A percentile compares a stretch with the other conserved stretches of the same genome.
phyloP scores from a whole-genome alignment of 2,797 vertebrate species.

The Spea hammondii region DNA sequence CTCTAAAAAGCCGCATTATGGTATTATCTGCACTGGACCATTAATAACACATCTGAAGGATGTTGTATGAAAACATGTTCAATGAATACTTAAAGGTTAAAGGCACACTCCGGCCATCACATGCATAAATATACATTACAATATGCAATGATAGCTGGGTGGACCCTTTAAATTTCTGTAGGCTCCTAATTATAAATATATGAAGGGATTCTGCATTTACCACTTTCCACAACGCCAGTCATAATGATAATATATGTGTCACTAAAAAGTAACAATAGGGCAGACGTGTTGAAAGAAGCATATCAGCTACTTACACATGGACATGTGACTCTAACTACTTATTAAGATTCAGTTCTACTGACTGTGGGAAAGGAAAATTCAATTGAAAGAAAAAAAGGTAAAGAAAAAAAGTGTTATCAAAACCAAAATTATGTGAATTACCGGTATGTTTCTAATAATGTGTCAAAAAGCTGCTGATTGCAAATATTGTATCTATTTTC shows the following conservation, averaged over 20 bases:
- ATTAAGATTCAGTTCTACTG: slow-evolving; percentile 60
- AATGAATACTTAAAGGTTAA: background rate
- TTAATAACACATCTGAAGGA: background rate
- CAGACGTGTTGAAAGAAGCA: slow-evolving; percentile 61
- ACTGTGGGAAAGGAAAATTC: slow-evolving; percentile 62
- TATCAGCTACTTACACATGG: slow-evolving; percentile 64
- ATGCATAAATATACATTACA: too few species aligned
- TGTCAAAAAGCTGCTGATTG: too few species aligned
- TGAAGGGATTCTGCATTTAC: slow-evolving; percentile 33
- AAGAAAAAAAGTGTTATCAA: background rate
- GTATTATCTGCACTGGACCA: background rate
- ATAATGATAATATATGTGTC: slow-evolving; percentile 57
- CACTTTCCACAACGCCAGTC: slow-evolving; percentile 54
- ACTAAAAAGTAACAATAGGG: slow-evolving; percentile 57
- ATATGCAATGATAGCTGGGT: too few species aligned
- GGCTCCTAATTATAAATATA: too few species aligned
- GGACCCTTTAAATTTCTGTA: too few species aligned
- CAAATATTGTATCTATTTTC: too few species aligned
- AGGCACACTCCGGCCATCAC: too few species aligned
- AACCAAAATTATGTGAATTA: background rate
- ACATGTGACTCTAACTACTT: slow-evolving; percentile 60
- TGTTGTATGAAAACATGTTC: background rate
- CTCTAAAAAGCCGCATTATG: background rate
- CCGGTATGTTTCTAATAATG: too few species aligned
- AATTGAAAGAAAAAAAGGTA: slow-evolving; percentile 51